Evolutionary conservation across 2,797 vertebrate species (phyloP).

Genomic region (Neosilurus hyrtlii): DNA sequence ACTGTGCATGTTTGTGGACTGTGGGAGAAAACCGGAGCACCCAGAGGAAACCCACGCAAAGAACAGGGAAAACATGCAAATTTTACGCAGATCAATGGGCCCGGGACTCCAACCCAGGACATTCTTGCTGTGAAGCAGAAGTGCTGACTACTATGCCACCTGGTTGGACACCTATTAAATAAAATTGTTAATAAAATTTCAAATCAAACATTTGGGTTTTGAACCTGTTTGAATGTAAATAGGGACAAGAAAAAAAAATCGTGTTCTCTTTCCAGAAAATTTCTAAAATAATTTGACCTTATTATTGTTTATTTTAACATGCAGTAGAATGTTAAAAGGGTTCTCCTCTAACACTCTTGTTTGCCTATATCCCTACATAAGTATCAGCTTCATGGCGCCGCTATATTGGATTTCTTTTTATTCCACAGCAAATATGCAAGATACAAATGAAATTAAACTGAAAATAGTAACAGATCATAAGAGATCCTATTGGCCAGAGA

Average conservation of each 20-base stretch:
- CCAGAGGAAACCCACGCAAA: too few species aligned
- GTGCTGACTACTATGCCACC: too few species aligned
- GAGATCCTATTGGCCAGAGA: neutral
- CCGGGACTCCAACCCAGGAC: too few species aligned
- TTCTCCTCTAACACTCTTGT: neutral
- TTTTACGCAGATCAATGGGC: too few species aligned
- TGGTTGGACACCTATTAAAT: too few species aligned
- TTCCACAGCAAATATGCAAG: neutral
- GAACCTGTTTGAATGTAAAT: neutral
- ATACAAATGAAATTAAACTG: conserved; percentile 1
- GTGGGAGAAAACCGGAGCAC: too few species aligned
- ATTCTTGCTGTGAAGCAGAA: too few species aligned
- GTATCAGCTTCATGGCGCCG: neutral
- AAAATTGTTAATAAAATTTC: neutral
- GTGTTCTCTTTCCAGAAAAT: neutral
- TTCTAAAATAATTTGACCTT: neutral
- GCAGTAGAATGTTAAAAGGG: neutral
- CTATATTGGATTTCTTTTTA: neutral
- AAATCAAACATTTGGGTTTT: neutral
- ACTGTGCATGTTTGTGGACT: too few species aligned
- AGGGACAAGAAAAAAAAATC: neutral
- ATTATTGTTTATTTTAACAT: neutral
- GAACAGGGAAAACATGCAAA: too few species aligned
- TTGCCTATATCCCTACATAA: neutral
- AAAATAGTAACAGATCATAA: neutral